Evolutionary conservation across 2,797 vertebrate genomes (phyloP).

Genomic region (Ctenochaetus hawaiiensis): DNA sequence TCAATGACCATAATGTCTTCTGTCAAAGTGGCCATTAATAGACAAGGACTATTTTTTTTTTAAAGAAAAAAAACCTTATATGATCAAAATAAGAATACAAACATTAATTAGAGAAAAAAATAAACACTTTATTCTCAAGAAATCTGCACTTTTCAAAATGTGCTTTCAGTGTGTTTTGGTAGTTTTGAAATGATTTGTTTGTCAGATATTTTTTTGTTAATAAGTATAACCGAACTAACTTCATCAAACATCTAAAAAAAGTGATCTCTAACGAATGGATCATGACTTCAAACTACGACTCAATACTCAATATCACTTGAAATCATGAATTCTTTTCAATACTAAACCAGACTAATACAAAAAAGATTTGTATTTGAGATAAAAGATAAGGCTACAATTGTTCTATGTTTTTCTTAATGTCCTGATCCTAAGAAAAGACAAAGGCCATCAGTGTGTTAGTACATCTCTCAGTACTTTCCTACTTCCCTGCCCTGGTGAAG

Average conservation of each 20-base stretch:
- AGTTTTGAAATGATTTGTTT: too few species aligned
- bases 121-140: too few species aligned
- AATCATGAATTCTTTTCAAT: slow-evolving; percentile 5
- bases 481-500: too few species aligned
- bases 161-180: too few species aligned
- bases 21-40: neutral
- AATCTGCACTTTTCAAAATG: too few species aligned
- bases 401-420: neutral
- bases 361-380: neutral
- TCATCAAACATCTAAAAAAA: neutral
- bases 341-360: slow-evolving; percentile 8
- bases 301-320: neutral
- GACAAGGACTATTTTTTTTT: too few species aligned
- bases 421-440: neutral
- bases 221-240: too few species aligned
- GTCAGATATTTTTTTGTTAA: too few species aligned
- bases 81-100: neutral
- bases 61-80: neutral
- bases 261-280: neutral
- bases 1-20: neutral
- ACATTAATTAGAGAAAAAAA: neutral
- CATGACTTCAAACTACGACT: slow-evolving; percentile 2
- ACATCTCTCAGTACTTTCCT: neutral
- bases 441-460: neutral
- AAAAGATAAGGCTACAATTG: slow-evolving; percentile 10